These are phyloP conservation scores for Pomacea canaliculata DNA, from an alignment of 2,888 invertebrate genomes.

Conservation along the genomic window DNA sequence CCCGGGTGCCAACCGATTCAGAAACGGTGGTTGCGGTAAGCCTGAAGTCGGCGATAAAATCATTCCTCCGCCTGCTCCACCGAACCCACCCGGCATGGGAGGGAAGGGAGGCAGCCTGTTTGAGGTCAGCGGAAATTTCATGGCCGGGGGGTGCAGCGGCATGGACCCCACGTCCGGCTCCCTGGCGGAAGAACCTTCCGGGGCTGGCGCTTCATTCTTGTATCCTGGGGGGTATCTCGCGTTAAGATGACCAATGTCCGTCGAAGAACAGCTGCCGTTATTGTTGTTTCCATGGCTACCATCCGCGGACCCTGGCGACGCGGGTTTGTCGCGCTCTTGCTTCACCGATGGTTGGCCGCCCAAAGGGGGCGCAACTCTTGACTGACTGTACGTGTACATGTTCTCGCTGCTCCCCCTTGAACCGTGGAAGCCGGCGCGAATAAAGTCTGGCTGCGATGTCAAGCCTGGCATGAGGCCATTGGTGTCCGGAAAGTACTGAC, in stretches of 20 bases:
- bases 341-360: no score
- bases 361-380: no score
- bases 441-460: not conserved
- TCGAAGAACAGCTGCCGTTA: not conserved
- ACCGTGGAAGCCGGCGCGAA: not conserved
- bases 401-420: no score
- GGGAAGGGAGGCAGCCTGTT: not conserved
- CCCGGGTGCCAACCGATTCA: not conserved
- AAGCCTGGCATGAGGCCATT: not conserved
- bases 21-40: slow-evolving; percentile 16
- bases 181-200: no score
- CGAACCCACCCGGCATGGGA: slow-evolving; percentile 15
- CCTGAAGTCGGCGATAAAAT: slow-evolving; percentile 17
- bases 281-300: not conserved
- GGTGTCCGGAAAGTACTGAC: not conserved
- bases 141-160: no score
- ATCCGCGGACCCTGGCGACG: not conserved
- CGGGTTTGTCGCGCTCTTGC: not conserved
- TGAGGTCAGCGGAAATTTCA: not conserved
- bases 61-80: slow-evolving; percentile 14
- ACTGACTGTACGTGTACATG: no score
- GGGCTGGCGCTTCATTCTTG: no score
- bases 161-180: no score
- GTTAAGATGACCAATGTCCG: not conserved
- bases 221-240: not conserved